phyloP scores from a whole-genome alignment of 1,140 invertebrate genomes.

The Centruroides vittatus region DNA sequence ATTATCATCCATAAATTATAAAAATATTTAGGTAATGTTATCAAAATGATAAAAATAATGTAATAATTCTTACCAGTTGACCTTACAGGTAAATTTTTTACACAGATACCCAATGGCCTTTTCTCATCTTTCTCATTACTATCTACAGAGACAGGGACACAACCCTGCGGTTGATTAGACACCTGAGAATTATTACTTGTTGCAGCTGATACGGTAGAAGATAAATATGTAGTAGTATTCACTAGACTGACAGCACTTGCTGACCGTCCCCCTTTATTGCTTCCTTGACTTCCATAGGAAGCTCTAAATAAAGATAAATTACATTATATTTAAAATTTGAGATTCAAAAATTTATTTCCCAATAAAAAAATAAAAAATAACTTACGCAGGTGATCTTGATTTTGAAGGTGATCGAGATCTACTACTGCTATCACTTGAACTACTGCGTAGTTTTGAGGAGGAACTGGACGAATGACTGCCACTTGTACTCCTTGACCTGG shows the following conservation, averaged over 20 bases:
- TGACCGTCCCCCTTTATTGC: conserved; percentile 11
- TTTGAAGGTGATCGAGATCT: conserved; percentile 20
- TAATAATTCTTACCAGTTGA: conserved; percentile 43
- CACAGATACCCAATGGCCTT: conserved; percentile 73
- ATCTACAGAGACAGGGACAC: background rate
- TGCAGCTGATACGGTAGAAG: conserved; percentile 9
- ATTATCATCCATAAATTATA: conserved; percentile 2
- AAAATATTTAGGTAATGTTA: background rate
- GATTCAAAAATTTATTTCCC: background rate
- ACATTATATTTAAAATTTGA: background rate
- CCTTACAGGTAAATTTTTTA: conserved; percentile 71
- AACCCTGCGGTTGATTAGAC: conserved; percentile 1
- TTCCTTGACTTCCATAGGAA: conserved; percentile 14
- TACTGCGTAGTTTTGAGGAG: conserved; percentile 16
- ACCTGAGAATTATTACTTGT: conserved; percentile 4
- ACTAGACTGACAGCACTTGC: conserved; percentile 12
- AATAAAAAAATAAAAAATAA: background rate
- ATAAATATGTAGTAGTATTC: conserved; percentile 6
- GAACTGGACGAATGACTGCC: conserved; percentile 15
- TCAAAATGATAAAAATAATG: background rate
- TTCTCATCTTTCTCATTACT: conserved; percentile 44
- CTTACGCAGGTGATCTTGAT: conserved; percentile 19
- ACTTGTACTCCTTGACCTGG: conserved; percentile 16
- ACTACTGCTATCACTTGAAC: conserved; percentile 15
- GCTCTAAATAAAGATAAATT: conserved; percentile 1